Conservation (phyloP, 2,888 invertebrate species). For the Eristalis pertinax region DNA sequence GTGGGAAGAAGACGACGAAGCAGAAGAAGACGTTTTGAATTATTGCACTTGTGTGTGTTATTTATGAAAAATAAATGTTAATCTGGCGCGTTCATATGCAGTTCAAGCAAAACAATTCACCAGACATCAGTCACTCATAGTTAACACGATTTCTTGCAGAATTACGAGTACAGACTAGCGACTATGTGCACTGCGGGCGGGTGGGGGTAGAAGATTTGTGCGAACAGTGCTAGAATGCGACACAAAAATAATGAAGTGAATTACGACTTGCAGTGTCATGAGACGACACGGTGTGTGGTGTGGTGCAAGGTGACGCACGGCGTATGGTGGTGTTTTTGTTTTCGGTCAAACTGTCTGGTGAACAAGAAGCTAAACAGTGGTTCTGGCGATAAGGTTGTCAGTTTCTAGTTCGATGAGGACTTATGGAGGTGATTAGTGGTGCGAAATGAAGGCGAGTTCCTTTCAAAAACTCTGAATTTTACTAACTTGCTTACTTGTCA, state of each 20-base stretch:
- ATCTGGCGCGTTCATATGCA: background rate
- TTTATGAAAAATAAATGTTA: constrained; percentile 33
- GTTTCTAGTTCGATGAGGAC: background rate
- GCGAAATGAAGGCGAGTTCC: no score
- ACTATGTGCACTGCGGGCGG: background rate
- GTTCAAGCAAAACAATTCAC: background rate
- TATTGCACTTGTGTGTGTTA: constrained; percentile 24
- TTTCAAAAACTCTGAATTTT: no score
- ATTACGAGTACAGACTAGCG: background rate
- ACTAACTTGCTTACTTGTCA: no score
- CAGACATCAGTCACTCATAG: constrained; percentile 5
- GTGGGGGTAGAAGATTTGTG: constrained; percentile 29
- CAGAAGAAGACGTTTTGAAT: constrained; percentile 11
- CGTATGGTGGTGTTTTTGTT: no score
- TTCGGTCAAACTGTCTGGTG: background rate
- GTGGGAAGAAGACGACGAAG: background rate
- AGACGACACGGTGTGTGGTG: background rate
- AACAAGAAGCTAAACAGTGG: background rate
- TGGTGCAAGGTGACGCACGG: background rate
- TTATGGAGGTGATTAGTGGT: no score
- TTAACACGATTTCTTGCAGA: constrained; percentile 43
- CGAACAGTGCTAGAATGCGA: constrained; percentile 30
- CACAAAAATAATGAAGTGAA: constrained; percentile 24
- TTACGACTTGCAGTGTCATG: background rate
- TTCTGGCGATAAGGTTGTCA: background rate